Evolutionary conservation across 1,140 invertebrate genomes (phyloP).

Genomic region (Zeugodacus cucurbitae): DNA sequence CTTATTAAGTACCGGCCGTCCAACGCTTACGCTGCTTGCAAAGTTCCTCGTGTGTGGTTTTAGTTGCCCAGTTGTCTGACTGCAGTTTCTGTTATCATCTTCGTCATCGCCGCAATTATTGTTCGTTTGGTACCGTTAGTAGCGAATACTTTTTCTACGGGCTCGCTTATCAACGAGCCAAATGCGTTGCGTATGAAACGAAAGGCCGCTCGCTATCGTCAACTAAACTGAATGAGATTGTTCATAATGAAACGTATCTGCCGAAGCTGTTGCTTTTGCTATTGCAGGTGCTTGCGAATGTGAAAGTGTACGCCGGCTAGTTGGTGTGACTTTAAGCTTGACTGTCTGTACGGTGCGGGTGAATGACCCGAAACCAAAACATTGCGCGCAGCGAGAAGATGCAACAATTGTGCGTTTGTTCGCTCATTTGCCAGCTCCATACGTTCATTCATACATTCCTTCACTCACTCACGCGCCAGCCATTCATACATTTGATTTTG

Average conservation of each 20-base stretch:
- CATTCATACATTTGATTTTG: constrained; percentile 30
- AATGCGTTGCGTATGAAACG: no score
- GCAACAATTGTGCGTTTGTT: constrained; percentile 43
- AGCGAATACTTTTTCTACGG: not conserved
- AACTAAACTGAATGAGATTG: not conserved
- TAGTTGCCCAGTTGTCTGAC: not conserved
- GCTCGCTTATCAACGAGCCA: not conserved
- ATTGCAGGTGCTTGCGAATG: constrained; percentile 20
- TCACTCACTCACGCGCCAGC: not conserved
- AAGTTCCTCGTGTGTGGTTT: not conserved
- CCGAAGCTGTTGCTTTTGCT: not conserved
- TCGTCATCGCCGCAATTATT: not conserved
- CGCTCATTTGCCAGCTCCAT: not conserved
- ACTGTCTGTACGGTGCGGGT: not conserved
- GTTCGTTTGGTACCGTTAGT: not conserved
- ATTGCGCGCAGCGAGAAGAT: constrained; percentile 36
- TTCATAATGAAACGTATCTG: not conserved
- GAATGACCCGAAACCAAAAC: constrained; percentile 44
- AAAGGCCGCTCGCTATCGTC: not conserved
- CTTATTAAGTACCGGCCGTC: not conserved
- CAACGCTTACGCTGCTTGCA: not conserved
- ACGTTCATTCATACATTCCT: constrained; percentile 1
- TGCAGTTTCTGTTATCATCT: constrained; percentile 10
- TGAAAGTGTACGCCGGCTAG: not conserved
- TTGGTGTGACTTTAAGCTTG: not conserved